Percentiles rank a stretch among this genome's conserved stretches.
These are phyloP conservation scores for Nymphalis polychloros DNA, from an alignment of 2,888 invertebrate genomes.

Conservation along the genomic window DNA sequence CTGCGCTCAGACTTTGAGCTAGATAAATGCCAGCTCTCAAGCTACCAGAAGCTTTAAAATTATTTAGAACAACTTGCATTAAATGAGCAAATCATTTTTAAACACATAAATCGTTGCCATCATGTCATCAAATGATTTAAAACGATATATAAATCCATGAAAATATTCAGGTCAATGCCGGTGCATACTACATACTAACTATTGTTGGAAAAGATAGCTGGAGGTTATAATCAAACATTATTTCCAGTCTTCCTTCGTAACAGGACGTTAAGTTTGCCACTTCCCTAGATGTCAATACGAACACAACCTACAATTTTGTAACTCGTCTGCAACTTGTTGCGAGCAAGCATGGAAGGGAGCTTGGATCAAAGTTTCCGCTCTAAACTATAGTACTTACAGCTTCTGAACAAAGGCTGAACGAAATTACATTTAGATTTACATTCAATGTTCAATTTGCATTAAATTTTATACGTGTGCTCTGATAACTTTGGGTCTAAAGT, in stretches of 20 bases:
- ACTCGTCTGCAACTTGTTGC: conserved; percentile 35
- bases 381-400: conserved; percentile 37
- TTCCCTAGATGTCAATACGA: conserved; percentile 7
- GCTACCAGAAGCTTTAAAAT: no score
- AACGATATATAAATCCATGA: background rate
- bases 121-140: background rate
- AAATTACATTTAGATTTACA: conserved; percentile 1
- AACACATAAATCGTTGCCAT: background rate
- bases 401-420: conserved; percentile 35
- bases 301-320: conserved; percentile 19
- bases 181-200: background rate
- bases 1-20: no score
- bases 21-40: no score
- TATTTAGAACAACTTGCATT: no score
- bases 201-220: no score
- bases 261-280: conserved; percentile 4
- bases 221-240: background rate
- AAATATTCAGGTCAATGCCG: background rate
- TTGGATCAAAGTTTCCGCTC: conserved; percentile 32
- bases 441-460: conserved; percentile 23
- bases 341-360: conserved; percentile 25
- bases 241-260: background rate
- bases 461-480: background rate
- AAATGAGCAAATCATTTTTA: no score
- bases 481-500: background rate